phyloP scores from a whole-genome alignment of 2,797 vertebrate species.

The Graptemys geographica region DNA sequence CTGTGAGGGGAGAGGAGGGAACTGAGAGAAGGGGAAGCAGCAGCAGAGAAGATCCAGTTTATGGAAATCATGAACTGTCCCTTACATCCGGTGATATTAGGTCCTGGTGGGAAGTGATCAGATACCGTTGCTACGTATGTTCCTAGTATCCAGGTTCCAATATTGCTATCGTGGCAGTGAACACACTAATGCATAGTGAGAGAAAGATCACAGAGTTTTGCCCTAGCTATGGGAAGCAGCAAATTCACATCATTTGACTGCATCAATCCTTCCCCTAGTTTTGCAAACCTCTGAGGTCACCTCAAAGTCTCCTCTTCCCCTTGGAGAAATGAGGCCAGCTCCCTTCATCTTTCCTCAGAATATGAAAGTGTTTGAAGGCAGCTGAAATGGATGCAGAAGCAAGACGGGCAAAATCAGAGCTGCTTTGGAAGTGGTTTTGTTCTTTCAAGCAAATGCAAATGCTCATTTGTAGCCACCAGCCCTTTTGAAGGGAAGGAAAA shows the following conservation, averaged over 20 bases:
- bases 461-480: neutral
- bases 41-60: neutral
- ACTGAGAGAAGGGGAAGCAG: neutral
- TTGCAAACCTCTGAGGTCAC: neutral
- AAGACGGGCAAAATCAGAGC: neutral
- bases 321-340: neutral
- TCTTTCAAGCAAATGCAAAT: neutral
- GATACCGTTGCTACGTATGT: neutral
- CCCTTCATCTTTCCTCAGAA: neutral
- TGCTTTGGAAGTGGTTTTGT: neutral
- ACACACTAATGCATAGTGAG: neutral
- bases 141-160: neutral
- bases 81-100: neutral
- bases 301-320: neutral
- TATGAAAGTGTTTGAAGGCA: neutral
- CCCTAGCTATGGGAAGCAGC: fast-evolving
- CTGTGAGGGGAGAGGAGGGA: neutral
- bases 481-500: slow-evolving; percentile 10
- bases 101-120: neutral
- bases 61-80: neutral
- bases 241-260: neutral
- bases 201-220: neutral
- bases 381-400: neutral
- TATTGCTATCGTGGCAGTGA: fast-evolving
- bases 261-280: neutral